These are phyloP conservation scores for Cololabis saira DNA, from an alignment of 2,113 vertebrate genomes.

Conservation along the genomic window DNA sequence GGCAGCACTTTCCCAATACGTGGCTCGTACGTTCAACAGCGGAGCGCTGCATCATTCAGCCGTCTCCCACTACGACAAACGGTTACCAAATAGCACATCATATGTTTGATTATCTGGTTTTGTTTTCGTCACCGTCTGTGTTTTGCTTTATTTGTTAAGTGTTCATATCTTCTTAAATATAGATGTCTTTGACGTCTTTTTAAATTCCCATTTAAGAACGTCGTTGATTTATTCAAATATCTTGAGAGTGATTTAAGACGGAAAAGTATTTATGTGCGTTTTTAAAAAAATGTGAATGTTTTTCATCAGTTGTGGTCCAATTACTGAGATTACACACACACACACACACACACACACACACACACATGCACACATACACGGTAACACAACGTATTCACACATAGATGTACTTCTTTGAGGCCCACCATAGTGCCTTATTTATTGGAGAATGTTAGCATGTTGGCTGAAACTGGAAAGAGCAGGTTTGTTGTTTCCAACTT, in stretches of 20 bases:
- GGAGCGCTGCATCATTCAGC: slow-evolving; percentile 13
- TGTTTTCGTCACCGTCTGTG: slow-evolving; percentile 36
- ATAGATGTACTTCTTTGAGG: slow-evolving; percentile 33
- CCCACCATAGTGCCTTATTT: slow-evolving; percentile 71
- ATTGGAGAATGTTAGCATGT: slow-evolving; percentile 57
- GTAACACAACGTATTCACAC: slow-evolving; percentile 7
- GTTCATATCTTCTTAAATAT: slow-evolving; percentile 30
- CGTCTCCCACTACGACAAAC: neutral
- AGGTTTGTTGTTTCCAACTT: slow-evolving; percentile 42
- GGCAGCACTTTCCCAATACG: slow-evolving; percentile 35
- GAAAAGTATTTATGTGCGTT: slow-evolving; percentile 77
- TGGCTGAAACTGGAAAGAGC: slow-evolving; percentile 64
- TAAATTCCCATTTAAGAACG: slow-evolving; percentile 55
- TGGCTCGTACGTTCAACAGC: slow-evolving; percentile 5
- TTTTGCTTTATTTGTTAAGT: slow-evolving; percentile 46
- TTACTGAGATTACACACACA: slow-evolving; percentile 40
- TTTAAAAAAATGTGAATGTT: slow-evolving; percentile 66
- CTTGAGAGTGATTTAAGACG: slow-evolving; percentile 72
- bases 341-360: slow-evolving; percentile 4
- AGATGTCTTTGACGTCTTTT: slow-evolving; percentile 44
- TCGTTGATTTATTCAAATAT: slow-evolving; percentile 64
- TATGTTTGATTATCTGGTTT: slow-evolving; percentile 32
- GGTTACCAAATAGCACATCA: slow-evolving; percentile 36
- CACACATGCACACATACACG: slow-evolving; percentile 18
- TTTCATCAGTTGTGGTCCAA: slow-evolving; percentile 50